These are phyloP conservation scores for Astyanax mexicanus DNA, from an alignment of 2,797 vertebrate genomes.

Conservation along the genomic window DNA sequence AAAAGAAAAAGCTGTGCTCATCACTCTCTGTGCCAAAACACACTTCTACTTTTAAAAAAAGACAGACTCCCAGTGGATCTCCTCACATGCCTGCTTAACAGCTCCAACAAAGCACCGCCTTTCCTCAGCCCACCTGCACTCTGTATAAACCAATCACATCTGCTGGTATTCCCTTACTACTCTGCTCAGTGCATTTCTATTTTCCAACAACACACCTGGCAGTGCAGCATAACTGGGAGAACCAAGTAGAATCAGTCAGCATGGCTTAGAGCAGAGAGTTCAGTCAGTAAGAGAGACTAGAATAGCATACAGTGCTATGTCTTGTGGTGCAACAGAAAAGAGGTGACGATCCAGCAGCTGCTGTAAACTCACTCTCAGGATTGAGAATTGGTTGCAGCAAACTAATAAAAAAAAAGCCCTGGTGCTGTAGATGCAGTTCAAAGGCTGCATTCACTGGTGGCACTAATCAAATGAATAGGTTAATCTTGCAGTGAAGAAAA, in stretches of 20 bases:
- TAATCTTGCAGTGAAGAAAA: no score
- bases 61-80: neutral
- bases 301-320: neutral
- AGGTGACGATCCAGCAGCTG: neutral
- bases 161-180: neutral
- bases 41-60: conserved; percentile 3
- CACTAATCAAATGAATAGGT: no score
- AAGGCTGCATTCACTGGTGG: no score
- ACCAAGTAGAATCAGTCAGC: neutral
- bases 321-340: neutral
- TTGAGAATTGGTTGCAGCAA: neutral
- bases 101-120: neutral
- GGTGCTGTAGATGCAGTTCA: neutral
- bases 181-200: neutral
- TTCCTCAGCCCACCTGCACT: neutral
- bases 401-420: neutral
- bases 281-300: neutral
- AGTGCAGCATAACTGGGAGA: neutral
- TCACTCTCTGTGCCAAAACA: conserved; percentile 39
- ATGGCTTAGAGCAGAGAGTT: neutral
- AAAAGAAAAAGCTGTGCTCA: conserved; percentile 29
- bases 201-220: neutral
- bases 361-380: neutral
- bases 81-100: neutral
- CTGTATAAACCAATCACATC: neutral